A percentile compares a stretch with the other conserved stretches of the same genome.
phyloP scores from a whole-genome alignment of 1,140 invertebrate genomes.

The Littorina saxatilis region DNA sequence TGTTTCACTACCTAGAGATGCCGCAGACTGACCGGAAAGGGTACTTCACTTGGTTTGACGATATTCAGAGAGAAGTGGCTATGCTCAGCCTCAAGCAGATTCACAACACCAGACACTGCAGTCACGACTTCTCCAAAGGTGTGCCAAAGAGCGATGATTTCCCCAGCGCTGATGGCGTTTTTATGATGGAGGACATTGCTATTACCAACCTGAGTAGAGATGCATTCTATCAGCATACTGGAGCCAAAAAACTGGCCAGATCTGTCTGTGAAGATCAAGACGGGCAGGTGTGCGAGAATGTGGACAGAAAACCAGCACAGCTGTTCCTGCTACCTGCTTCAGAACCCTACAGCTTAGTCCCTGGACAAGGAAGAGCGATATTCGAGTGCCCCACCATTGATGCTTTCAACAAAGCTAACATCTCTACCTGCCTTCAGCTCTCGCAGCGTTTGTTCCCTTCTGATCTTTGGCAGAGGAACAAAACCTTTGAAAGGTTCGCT shows the following conservation, averaged over 20 bases:
- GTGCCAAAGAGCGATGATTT: conserved; percentile 12
- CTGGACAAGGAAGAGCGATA: neutral
- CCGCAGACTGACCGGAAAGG: conserved; percentile 32
- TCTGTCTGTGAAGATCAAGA: neutral
- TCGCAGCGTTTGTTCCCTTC: conserved; percentile 26
- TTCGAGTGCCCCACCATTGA: conserved; percentile 32
- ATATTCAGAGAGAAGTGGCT: conserved; percentile 36
- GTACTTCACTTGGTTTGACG: conserved; percentile 44
- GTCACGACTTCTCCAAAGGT: conserved; percentile 9
- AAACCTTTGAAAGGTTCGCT: conserved; percentile 27
- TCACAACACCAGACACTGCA: conserved; percentile 19
- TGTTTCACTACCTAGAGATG: conserved; percentile 39
- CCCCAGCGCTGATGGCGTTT: conserved; percentile 29
- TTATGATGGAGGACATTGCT: conserved; percentile 38
- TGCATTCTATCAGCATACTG: neutral
- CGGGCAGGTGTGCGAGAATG: neutral
- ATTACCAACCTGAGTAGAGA: conserved; percentile 30
- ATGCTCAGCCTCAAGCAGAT: conserved; percentile 33
- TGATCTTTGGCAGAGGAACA: conserved; percentile 32
- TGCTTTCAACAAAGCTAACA: neutral
- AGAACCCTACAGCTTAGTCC: conserved; percentile 15
- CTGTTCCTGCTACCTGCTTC: conserved; percentile 28
- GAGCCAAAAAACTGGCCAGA: neutral
- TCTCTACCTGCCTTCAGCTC: conserved; percentile 25
- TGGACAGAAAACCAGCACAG: neutral